Evolutionary conservation across 2,888 invertebrate genomes (phyloP), one percentile per base, ranked within the genome.

Genomic region (Stenichneumon culpator): DNA sequence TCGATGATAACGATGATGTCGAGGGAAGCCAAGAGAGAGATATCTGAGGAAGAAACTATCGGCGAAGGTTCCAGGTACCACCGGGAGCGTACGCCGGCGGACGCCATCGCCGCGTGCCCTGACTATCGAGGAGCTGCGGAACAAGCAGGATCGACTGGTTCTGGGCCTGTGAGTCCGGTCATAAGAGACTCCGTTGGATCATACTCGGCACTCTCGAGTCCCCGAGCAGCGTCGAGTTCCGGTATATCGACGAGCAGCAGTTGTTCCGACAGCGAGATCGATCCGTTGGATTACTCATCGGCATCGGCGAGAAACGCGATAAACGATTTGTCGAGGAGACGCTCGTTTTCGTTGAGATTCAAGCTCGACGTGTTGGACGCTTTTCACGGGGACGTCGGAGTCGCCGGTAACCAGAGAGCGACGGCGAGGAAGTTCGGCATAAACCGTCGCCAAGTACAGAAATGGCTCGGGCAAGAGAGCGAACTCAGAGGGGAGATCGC

Each of bases 401-500:
- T 95, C 22, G 93, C 93, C 16, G 94, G 94, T 0, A 95, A 95
- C 87, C 95, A 95, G 83, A 90, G 95, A 65, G 95, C 95, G 50
- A 95, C 95, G 2, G 95, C 95, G 4, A 92, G 95, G 68, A 94
- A 95, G 88, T 95, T 94, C 86, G 94, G 94, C 79, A 95, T 95
- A 77, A 95, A 95, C 88, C 93, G 95, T 7, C 93, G 95, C 16
- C 95, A 95, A 90, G 94, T 95, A 44, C 95, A 95, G 86, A 95
- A 95, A 88, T 95, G 95, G 95, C 89, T 95, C 2, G 93, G 94
- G 14, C 94, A 94, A 85, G 94, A 94, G 85, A 87, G 89, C 11
- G 92, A 94, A 9, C 90, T 95, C 2, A 90, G 94, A 9, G 93
- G 93, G 19, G 94, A 94, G 83, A 92, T 93, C 19, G 90, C 90